A percentile compares a stretch with the other conserved stretches of the same genome.
phyloP scores from a whole-genome alignment of 2,797 vertebrate species.

The Micropoecilia bifurca region DNA sequence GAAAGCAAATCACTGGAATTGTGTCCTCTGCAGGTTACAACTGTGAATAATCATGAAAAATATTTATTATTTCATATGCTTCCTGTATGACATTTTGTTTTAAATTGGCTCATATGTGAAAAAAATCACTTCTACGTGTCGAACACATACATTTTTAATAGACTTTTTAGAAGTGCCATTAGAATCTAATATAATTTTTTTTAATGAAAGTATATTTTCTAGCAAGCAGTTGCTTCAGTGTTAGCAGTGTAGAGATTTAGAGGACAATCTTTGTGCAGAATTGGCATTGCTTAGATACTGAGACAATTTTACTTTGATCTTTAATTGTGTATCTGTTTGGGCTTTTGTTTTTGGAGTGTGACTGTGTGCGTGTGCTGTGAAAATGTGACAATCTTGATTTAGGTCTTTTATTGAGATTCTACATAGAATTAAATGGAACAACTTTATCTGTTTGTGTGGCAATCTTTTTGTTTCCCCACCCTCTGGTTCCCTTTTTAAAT shows the following conservation, averaged over 20 bases:
- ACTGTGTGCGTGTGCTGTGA: conserved; percentile 84
- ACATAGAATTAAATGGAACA: conserved; percentile 86
- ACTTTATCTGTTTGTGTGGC: conserved; percentile 74
- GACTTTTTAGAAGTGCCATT: conserved; percentile 89
- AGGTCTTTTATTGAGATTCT: conserved; percentile 83
- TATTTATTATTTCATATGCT: conserved; percentile 86
- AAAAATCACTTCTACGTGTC: conserved; percentile 77
- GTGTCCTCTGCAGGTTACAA: conserved; percentile 83
- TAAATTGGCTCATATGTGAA: conserved; percentile 73
- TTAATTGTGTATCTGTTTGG: conserved; percentile 71
- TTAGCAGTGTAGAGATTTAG: conserved; percentile 84
- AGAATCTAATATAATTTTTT: conserved; percentile 88
- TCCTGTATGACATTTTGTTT: conserved; percentile 83
- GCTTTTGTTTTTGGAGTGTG: conserved; percentile 68
- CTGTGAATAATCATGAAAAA: conserved; percentile 87
- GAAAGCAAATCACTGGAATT: conserved; percentile 75
- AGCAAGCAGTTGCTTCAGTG: conserved; percentile 83
- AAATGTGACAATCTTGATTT: conserved; percentile 90
- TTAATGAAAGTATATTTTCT: conserved; percentile 88
- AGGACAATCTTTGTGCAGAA: conserved; percentile 85
- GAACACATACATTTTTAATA: conserved; percentile 80
- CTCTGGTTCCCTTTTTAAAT: background rate
- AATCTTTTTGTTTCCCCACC: conserved; percentile 45
- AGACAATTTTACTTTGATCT: conserved; percentile 77
- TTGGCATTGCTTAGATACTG: conserved; percentile 81